Conservation (phyloP, 2,797 vertebrate species). For the Protosalanx chinensis region DNA sequence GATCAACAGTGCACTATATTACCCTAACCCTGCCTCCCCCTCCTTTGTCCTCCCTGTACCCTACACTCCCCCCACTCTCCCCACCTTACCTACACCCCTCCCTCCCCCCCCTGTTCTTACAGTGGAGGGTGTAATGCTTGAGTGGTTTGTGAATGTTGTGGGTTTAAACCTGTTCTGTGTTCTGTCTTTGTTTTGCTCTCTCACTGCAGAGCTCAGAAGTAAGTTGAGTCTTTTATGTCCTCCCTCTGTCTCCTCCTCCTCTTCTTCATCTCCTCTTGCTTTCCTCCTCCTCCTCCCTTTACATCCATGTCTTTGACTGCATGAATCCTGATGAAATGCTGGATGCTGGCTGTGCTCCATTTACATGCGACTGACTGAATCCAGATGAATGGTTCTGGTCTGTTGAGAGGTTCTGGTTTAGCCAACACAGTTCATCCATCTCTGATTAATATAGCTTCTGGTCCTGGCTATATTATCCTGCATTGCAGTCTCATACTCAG, state of each 20-base stretch:
- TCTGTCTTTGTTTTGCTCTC: slow-evolving; percentile 86
- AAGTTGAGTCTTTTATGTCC: slow-evolving; percentile 83
- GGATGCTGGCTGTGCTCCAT: slow-evolving; percentile 66
- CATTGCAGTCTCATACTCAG: slow-evolving; percentile 55
- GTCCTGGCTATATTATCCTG: slow-evolving; percentile 67
- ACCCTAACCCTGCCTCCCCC: slow-evolving; percentile 51
- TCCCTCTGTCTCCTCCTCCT: slow-evolving; percentile 10
- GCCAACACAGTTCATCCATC: slow-evolving; percentile 53
- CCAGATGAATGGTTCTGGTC: slow-evolving; percentile 48
- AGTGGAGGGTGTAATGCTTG: slow-evolving; percentile 70
- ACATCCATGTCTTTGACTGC: slow-evolving; percentile 75
- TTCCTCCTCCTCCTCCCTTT: slow-evolving; percentile 46
- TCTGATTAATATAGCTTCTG: slow-evolving; percentile 68
- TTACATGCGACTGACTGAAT: slow-evolving; percentile 61
- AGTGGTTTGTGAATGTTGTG: slow-evolving; percentile 76
- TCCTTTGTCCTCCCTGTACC: slow-evolving; percentile 13
- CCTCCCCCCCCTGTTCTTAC: slow-evolving; percentile 57
- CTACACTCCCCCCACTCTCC: slow-evolving; percentile 38
- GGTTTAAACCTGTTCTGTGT: slow-evolving; percentile 85
- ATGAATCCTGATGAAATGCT: slow-evolving; percentile 59
- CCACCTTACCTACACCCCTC: slow-evolving; percentile 25
- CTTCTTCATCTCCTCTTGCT: slow-evolving; percentile 36
- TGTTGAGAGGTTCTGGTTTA: slow-evolving; percentile 55
- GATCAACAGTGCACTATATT: slow-evolving; percentile 52
- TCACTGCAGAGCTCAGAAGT: slow-evolving; percentile 96